A percentile compares a stretch with the other conserved stretches of the same genome.
phyloP scores from a whole-genome alignment of 2,888 invertebrate species.

The Tenthredo notha region DNA sequence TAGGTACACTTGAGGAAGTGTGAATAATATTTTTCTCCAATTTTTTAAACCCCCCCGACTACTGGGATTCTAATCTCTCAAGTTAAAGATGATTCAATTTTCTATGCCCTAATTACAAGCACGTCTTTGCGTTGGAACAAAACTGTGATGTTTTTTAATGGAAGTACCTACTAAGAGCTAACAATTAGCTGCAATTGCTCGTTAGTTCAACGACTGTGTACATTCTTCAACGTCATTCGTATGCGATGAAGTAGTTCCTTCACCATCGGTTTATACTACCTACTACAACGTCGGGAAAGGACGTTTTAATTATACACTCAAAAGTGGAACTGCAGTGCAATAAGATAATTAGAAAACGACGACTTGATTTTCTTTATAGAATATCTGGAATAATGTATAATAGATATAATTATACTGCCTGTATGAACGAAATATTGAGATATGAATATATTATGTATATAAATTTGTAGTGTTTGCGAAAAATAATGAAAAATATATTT shows the following conservation, averaged over 20 bases:
- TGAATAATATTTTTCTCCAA: neutral
- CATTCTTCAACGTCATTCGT: constrained; percentile 23
- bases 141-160: neutral
- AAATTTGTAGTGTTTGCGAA: neutral
- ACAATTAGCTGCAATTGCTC: constrained; percentile 29
- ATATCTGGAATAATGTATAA: neutral
- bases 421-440: neutral
- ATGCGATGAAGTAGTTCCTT: neutral
- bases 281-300: neutral
- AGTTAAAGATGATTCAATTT: neutral
- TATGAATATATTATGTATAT: no score
- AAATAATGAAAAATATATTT: neutral
- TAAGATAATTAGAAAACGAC: neutral
- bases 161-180: neutral
- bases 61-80: neutral
- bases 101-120: neutral
- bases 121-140: neutral
- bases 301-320: neutral
- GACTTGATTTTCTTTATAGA: neutral
- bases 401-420: neutral
- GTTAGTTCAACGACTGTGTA: neutral
- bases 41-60: neutral
- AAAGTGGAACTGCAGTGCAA: neutral
- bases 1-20: neutral
- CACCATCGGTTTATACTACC: neutral